These are phyloP conservation scores for Teinopalpus imperialis DNA, from an alignment of 2,888 invertebrate species.

Conservation along the genomic window DNA sequence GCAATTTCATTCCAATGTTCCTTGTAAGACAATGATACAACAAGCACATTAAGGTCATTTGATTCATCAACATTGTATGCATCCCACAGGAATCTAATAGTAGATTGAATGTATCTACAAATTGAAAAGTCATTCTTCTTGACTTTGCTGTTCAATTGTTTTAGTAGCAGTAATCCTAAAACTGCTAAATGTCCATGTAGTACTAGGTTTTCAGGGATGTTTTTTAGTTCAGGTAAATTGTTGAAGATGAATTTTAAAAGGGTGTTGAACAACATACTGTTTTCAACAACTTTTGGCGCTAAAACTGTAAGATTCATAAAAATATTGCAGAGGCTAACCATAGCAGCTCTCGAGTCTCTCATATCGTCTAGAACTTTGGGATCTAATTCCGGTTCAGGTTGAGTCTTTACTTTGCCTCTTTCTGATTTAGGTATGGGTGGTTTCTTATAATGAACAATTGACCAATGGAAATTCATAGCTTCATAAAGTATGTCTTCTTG, in stretches of 20 bases:
- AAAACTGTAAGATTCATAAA: conserved; percentile 96
- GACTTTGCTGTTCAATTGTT: conserved; percentile 90
- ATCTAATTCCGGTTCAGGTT: conserved; percentile 89
- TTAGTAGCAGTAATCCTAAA: conserved; percentile 90
- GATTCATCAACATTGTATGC: conserved; percentile 95
- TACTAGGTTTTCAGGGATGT: conserved; percentile 91
- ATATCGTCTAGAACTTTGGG: conserved; percentile 89
- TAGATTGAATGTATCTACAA: conserved; percentile 93
- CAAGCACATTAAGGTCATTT: conserved; percentile 90
- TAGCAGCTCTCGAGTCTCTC: conserved; percentile 91
- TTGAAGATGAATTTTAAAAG: conserved; percentile 93
- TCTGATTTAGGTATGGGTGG: conserved; percentile 91
- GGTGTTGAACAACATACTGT: conserved; percentile 88
- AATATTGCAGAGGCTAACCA: conserved; percentile 94
- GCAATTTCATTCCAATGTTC: conserved; percentile 94
- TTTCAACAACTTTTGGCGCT: conserved; percentile 91
- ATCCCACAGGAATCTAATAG: conserved; percentile 95
- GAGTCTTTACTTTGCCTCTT: conserved; percentile 87
- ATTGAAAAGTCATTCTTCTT: conserved; percentile 95
- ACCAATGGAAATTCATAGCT: conserved; percentile 91
- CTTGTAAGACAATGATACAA: conserved; percentile 92
- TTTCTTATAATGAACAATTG: conserved; percentile 91
- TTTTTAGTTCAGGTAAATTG: conserved; percentile 91
- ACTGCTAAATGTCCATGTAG: conserved; percentile 93
- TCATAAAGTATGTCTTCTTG: conserved; percentile 92